A percentile compares a stretch with the other conserved stretches of the same genome.
Evolutionary conservation across 1,140 invertebrate species (phyloP).

Genomic region (Aphis craccivora): DNA sequence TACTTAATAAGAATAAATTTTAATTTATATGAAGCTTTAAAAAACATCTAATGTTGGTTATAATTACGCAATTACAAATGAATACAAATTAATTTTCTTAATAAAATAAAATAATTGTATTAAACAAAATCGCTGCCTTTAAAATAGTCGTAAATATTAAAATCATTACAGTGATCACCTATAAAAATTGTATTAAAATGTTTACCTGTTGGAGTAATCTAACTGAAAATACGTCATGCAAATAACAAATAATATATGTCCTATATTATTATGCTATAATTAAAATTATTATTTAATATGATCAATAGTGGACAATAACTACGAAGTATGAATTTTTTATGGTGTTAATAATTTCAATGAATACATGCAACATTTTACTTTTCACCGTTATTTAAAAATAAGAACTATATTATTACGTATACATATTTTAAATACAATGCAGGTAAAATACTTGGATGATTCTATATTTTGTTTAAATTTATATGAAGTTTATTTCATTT

Average conservation of each 20-base stretch:
- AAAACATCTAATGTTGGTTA: neutral
- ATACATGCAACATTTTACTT: neutral
- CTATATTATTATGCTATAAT: neutral
- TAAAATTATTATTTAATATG: neutral
- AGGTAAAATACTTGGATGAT: neutral
- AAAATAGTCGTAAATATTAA: neutral
- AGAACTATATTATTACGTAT: neutral
- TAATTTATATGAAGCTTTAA: neutral
- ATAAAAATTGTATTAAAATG: neutral
- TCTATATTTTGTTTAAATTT: neutral
- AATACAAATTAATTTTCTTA: neutral
- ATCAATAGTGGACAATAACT: neutral
- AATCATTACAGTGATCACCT: neutral
- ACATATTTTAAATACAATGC: neutral
- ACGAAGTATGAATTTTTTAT: neutral
- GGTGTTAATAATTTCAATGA: neutral
- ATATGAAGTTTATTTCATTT: neutral
- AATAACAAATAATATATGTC: neutral
- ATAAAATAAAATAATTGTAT: neutral
- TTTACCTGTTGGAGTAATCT: neutral
- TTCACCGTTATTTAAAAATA: neutral
- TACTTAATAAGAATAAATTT: neutral
- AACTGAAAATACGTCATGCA: conserved; percentile 6
- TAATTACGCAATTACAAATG: neutral
- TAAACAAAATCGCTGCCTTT: neutral